These are phyloP conservation scores for Athetis lepigone DNA, from an alignment of 2,888 invertebrate species.

Conservation along the genomic window DNA sequence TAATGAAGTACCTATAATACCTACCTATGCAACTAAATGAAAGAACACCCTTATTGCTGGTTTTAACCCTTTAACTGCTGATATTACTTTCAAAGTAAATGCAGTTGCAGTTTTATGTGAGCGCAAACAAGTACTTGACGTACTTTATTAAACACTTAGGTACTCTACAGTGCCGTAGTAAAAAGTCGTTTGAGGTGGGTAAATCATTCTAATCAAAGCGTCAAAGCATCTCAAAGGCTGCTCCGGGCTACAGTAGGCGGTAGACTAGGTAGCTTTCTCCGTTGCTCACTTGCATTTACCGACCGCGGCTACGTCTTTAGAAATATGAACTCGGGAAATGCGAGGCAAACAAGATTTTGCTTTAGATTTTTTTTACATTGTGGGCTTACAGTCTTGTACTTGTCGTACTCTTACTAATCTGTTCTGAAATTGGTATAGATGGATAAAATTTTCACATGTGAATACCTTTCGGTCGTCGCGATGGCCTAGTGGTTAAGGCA, in stretches of 20 bases:
- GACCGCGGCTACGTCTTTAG: slow-evolving; percentile 40
- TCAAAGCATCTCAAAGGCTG: slow-evolving; percentile 55
- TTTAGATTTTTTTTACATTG: no score
- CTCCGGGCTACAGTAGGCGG: slow-evolving; percentile 49
- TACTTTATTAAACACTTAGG: neutral
- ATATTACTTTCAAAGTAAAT: slow-evolving; percentile 4
- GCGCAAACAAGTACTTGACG: neutral
- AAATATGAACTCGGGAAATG: slow-evolving; percentile 35
- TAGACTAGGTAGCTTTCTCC: slow-evolving; percentile 67
- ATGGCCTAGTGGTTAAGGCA: no score
- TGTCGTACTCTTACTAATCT: no score
- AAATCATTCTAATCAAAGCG: slow-evolving; percentile 58
- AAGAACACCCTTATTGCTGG: neutral
- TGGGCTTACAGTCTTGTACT: no score
- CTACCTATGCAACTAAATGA: no score
- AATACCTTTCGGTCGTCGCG: no score
- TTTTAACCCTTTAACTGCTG: neutral
- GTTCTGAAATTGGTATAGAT: no score
- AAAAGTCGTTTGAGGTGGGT: slow-evolving; percentile 43
- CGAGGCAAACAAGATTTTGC: neutral
- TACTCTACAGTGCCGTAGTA: no score
- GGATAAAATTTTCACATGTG: no score
- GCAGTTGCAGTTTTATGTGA: slow-evolving; percentile 3
- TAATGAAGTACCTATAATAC: no score
- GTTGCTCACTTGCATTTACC: slow-evolving; percentile 45